Conservation (phyloP, 2,797 vertebrate species). For the Cynopterus sphinx region DNA sequence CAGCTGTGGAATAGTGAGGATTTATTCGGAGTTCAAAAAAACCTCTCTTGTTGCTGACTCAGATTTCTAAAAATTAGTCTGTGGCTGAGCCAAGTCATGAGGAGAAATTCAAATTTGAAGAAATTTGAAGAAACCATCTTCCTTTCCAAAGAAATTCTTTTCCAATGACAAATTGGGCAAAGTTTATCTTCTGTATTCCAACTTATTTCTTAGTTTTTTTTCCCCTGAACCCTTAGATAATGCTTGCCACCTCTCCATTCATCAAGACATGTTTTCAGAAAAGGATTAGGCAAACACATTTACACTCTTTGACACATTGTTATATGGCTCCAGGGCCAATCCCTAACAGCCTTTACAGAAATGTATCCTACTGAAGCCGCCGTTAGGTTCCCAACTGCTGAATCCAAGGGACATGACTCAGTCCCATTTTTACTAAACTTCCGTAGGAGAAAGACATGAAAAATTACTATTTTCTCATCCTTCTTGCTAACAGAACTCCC, state of each 20-base stretch:
- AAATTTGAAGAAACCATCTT: conserved; percentile 34
- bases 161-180: neutral
- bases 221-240: neutral
- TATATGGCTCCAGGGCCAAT: neutral
- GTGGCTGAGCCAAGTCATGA: conserved; percentile 31
- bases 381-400: neutral
- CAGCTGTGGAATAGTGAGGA: conserved; percentile 38
- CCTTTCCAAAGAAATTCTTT: neutral
- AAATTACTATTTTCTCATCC: neutral
- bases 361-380: neutral
- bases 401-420: neutral
- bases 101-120: conserved; percentile 51
- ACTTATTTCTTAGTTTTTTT: neutral
- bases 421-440: neutral
- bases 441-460: neutral
- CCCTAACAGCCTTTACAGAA: neutral
- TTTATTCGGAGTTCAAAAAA: conserved; percentile 49
- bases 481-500: neutral
- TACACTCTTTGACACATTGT: neutral
- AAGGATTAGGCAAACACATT: neutral
- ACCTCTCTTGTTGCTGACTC: conserved; percentile 44
- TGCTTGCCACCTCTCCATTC: neutral
- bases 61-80: conserved; percentile 62
- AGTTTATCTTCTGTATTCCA: neutral
- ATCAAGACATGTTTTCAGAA: neutral